Evolutionary conservation across 2,888 invertebrate genomes (phyloP).

Genomic region (Andricus quercusramuli): DNA sequence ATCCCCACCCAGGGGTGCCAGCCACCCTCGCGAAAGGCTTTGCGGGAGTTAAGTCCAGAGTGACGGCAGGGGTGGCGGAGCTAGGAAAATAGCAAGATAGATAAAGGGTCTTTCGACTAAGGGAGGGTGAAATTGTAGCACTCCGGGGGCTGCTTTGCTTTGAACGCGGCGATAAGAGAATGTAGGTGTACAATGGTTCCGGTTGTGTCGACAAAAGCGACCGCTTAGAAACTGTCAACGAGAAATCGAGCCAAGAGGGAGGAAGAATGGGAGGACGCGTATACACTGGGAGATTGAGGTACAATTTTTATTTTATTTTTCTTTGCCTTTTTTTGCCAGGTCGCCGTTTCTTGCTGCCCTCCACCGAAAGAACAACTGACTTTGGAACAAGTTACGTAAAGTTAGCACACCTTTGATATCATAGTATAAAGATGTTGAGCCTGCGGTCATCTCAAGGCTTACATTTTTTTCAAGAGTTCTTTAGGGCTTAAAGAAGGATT

Average conservation of each 20-base stretch:
- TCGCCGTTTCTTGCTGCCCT: constrained; percentile 26
- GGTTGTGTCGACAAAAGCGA: constrained; percentile 49
- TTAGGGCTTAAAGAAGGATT: too few relatives aligned
- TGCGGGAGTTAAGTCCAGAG: constrained; percentile 27
- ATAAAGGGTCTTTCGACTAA: constrained; percentile 65
- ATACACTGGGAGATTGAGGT: constrained; percentile 27
- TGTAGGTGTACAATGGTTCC: constrained; percentile 45
- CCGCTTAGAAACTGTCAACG: constrained; percentile 50
- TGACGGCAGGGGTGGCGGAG: constrained; percentile 59
- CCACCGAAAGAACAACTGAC: constrained; percentile 25
- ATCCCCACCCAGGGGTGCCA: constrained; percentile 51
- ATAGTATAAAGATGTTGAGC: not conserved
- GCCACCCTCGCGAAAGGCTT: constrained; percentile 20
- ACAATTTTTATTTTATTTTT: constrained; percentile 32
- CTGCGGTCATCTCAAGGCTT: not conserved
- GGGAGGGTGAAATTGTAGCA: constrained; percentile 71
- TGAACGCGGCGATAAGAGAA: constrained; percentile 54
- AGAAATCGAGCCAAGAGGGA: constrained; percentile 45
- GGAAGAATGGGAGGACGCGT: constrained; percentile 42
- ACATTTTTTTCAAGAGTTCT: too few relatives aligned
- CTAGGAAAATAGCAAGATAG: constrained; percentile 73
- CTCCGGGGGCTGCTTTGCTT: constrained; percentile 72
- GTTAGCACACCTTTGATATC: not conserved
- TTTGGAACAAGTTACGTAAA: not conserved
- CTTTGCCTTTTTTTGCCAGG: not conserved